Conservation (phyloP, 2,113 vertebrate species). For the Urocitellus parryii region DNA sequence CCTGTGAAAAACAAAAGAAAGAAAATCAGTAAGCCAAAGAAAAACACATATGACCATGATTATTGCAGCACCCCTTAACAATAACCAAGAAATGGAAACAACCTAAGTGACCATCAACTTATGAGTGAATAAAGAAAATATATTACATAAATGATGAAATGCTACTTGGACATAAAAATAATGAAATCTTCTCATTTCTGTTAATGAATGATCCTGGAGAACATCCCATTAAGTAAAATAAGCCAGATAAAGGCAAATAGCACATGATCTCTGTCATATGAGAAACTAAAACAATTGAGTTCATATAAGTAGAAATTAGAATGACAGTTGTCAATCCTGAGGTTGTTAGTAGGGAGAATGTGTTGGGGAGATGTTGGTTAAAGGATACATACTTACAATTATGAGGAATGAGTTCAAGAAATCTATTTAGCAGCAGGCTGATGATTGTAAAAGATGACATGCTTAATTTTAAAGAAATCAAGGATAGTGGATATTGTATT, state of each 20-base stretch:
- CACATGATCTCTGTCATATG: not conserved
- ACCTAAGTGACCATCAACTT: too few relatives aligned
- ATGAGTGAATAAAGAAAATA: too few relatives aligned
- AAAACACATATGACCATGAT: too few relatives aligned
- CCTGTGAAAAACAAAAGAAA: not conserved
- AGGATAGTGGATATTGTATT: not conserved
- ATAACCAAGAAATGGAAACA: too few relatives aligned
- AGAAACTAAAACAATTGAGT: not conserved
- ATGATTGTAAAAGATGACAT: not conserved
- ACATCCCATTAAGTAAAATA: too few relatives aligned
- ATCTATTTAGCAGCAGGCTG: not conserved
- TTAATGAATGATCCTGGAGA: too few relatives aligned
- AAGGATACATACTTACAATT: not conserved
- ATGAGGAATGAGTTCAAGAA: not conserved
- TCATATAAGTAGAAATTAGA: not conserved
- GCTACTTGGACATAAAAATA: too few relatives aligned
- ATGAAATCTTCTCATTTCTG: too few relatives aligned
- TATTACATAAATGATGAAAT: too few relatives aligned
- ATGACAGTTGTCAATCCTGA: not conserved
- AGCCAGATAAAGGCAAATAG: not conserved
- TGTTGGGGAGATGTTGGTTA: not conserved
- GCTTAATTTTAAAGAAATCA: not conserved
- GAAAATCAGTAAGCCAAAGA: too few relatives aligned
- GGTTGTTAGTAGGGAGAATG: not conserved
- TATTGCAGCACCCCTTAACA: too few relatives aligned